Base-by-base conservation (phyloP, 2,888 invertebrate species). In the Microchrysa polita region DNA sequence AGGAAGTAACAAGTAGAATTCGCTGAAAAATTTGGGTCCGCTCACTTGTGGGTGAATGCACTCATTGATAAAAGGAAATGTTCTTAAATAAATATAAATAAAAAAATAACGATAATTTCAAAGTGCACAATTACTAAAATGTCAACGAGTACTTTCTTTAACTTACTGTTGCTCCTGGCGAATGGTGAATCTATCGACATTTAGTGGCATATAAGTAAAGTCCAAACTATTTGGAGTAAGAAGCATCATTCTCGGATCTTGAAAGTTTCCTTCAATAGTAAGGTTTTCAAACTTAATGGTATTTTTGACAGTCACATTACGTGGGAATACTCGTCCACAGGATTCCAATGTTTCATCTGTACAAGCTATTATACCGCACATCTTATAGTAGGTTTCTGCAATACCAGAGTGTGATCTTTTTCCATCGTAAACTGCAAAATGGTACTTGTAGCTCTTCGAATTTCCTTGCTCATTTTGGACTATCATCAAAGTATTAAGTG, bases 331-430 rank as follows among this genome's bases (percentile, higher is more conserved):
- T 44, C 76, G 77, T 1, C 86, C 86, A 78, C 88, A 88, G 5
- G 84, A 83, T 1, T 74, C 74, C 1, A 83, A 44, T 7, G 80
- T 80, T n/a, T 78, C 72, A 74, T 82, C 81, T 60, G 80, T 78
- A 78, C 88, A 88, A 42, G 87, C 84, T 22, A 87, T 82, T 0
- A 88, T 73, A 1, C 83, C 87, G 77, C 88, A 88, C 9, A 85
- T 76, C 76, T 87, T 82, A 5, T 85, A 81, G 53, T 84, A 85
- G 16, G 83, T 85, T 67, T 82, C 79, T 5, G 55, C 55, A 75
- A 83, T 81, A 52, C 84, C 80, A 60, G 86, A 85, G 63, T 85
- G 84, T 1, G 81, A 78, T 72, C 85, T 78, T 0, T 83, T 79
- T 1, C 69, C 74, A 14, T 27, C 22, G 34, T 63, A 69, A 4